Conservation (phyloP, 2,113 vertebrate species). For the Pteronura brasiliensis region DNA sequence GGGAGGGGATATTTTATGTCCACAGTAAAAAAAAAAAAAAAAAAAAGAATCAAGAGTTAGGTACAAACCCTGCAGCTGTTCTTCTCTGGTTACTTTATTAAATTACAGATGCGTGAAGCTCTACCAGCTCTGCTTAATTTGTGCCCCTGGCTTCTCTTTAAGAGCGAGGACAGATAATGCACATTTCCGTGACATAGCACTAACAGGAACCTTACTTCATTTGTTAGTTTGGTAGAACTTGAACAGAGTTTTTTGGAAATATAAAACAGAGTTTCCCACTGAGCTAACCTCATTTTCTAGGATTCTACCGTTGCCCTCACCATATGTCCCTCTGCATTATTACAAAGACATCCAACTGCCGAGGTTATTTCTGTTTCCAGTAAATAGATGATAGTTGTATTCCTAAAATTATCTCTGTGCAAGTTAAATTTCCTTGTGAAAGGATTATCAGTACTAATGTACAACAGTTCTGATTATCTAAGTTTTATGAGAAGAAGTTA, state of each 20-base stretch:
- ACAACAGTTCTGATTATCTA: neutral
- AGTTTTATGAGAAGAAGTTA: neutral
- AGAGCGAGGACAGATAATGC: neutral
- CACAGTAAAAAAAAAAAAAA: neutral
- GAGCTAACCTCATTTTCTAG: slow-evolving; percentile 60
- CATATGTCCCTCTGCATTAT: slow-evolving; percentile 50
- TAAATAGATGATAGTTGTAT: slow-evolving; percentile 35
- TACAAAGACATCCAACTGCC: slow-evolving; percentile 43
- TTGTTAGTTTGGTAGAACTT: slow-evolving; percentile 51
- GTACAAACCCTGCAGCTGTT: neutral
- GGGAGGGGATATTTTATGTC: neutral
- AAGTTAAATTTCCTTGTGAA: neutral
- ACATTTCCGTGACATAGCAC: slow-evolving; percentile 22
- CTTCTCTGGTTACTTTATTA: slow-evolving; percentile 46
- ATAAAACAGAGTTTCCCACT: slow-evolving; percentile 47
- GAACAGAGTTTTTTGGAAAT: slow-evolving; percentile 21
- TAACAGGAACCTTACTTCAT: slow-evolving; percentile 55
- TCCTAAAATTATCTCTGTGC: slow-evolving; percentile 27
- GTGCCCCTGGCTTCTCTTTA: slow-evolving; percentile 35
- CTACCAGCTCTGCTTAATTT: slow-evolving; percentile 41
- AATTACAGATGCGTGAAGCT: slow-evolving; percentile 21
- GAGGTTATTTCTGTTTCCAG: slow-evolving; percentile 58
- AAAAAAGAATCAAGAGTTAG: neutral
- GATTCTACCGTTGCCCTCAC: slow-evolving; percentile 35
- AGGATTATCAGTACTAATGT: neutral